phyloP scores from a whole-genome alignment of 2,797 vertebrate species.

The Yasuhikotakia modesta region DNA sequence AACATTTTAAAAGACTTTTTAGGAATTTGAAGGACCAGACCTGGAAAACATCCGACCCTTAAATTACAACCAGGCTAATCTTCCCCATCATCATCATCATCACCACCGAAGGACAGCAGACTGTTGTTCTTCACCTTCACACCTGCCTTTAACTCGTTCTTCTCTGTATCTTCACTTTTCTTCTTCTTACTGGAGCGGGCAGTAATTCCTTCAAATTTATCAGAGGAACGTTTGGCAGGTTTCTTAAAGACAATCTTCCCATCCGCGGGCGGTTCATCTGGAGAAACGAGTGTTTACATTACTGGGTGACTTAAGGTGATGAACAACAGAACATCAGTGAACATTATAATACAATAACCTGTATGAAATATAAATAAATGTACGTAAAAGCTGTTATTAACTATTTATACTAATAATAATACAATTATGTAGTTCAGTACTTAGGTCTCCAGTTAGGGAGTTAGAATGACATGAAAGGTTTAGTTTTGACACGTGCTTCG shows the following conservation, averaged over 20 bases:
- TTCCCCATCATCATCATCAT: constrained; percentile 83
- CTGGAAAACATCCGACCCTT: background rate
- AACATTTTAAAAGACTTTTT: constrained; percentile 9
- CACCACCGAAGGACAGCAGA: constrained; percentile 91
- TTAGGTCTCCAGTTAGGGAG: background rate
- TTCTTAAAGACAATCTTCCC: constrained; percentile 95
- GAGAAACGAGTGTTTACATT: constrained; percentile 27
- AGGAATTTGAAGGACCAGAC: background rate
- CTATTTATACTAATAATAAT: background rate
- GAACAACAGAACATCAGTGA: background rate
- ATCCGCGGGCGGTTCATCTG: constrained; percentile 81
- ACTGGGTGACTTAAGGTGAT: background rate
- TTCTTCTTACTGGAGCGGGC: constrained; percentile 93
- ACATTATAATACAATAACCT: background rate
- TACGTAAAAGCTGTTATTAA: background rate
- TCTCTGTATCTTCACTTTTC: constrained; percentile 65
- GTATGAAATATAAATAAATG: no score
- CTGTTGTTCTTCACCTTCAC: constrained; percentile 93
- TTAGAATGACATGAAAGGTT: background rate
- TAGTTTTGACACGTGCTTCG: background rate
- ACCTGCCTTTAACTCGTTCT: constrained; percentile 73
- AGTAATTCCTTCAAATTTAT: constrained; percentile 86
- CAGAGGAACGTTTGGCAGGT: constrained; percentile 87
- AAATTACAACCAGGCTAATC: constrained; percentile 15
- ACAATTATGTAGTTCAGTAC: background rate